Evolutionary conservation across 2,888 invertebrate species (phyloP), one percentile per base, ranked within the genome.

Genomic region (Drosophila vallismaia): DNA sequence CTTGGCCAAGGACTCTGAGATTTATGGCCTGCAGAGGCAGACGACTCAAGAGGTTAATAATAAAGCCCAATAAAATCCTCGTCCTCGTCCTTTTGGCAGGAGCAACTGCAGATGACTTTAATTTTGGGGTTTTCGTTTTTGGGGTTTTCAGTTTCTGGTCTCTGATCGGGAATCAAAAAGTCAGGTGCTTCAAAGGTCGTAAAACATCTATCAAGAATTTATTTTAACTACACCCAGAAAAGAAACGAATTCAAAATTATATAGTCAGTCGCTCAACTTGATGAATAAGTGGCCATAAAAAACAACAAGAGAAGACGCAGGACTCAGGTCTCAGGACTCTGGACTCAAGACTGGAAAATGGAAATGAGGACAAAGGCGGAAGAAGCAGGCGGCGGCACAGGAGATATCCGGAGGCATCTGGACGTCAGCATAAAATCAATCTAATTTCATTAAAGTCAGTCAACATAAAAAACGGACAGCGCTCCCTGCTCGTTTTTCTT

Each of bases 241-340:
- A 19, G 19, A 19, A 19, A 19, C 19, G 2, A 19, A 87, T 84
- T 79, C 19, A 19, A 86, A 84, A 84, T 84, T 84, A 87, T 84
- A 82, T 76, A 79, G 83, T 79, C 79, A 75, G 87, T 64, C 79
- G 82, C 77, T 82, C 85, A 81, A 78, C 85, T 84, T 86, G 82
- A 82, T 86, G 79, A 75, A 82, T 80, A 82, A 84, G 81, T 84
- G 68, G 82, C 87, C 80, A 78, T 81, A 79, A 86, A 81, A 81
- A 69, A 44, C 8, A 66, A 84, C 2, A 4, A 28, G 9, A 3
- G 8, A 8, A 14, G 19, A 19, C 19, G 19, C 19, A 33, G 1
- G 28, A 24, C 14, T 14, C 19, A 56, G 33, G 9, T 33, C 19
- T 1, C 19, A 10, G 9, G 10, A 26, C 46, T 38, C 28, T 19